These are phyloP conservation scores for Falcaria lacertinaria DNA, from an alignment of 2,888 invertebrate species.

Conservation along the genomic window DNA sequence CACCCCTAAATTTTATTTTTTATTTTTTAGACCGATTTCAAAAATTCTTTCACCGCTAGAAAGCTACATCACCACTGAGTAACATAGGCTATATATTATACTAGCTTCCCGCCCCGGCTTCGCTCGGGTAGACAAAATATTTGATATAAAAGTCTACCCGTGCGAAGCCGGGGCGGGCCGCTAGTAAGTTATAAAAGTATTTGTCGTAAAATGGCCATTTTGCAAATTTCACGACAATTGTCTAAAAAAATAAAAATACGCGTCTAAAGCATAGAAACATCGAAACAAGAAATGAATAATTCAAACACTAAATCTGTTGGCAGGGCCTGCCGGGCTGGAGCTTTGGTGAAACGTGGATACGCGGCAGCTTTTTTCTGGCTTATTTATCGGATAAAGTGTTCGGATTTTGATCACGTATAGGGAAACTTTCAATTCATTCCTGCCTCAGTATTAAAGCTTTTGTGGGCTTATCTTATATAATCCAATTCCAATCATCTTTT, in stretches of 20 bases:
- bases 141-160: too few relatives aligned
- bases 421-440: constrained; percentile 38
- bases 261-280: constrained; percentile 27
- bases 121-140: too few relatives aligned
- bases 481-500: constrained; percentile 7
- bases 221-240: constrained; percentile 5
- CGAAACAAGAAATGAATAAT: constrained; percentile 50
- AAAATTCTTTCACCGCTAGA: too few relatives aligned
- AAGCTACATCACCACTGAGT: too few relatives aligned
- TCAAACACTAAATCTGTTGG: constrained; percentile 49
- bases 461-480: constrained; percentile 14
- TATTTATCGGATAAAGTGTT: constrained; percentile 32
- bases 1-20: too few relatives aligned
- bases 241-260: constrained; percentile 18
- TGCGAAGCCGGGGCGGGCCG: too few relatives aligned
- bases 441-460: constrained; percentile 22
- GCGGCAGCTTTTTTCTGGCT: constrained; percentile 26
- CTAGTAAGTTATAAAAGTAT: constrained; percentile 3
- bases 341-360: constrained; percentile 25
- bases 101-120: too few relatives aligned
- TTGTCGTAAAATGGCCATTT: constrained; percentile 3
- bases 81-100: too few relatives aligned
- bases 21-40: too few relatives aligned
- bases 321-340: constrained; percentile 28
- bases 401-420: constrained; percentile 39